Conservation (phyloP, 2,888 invertebrate species). For the Acanthopleura granulata region DNA sequence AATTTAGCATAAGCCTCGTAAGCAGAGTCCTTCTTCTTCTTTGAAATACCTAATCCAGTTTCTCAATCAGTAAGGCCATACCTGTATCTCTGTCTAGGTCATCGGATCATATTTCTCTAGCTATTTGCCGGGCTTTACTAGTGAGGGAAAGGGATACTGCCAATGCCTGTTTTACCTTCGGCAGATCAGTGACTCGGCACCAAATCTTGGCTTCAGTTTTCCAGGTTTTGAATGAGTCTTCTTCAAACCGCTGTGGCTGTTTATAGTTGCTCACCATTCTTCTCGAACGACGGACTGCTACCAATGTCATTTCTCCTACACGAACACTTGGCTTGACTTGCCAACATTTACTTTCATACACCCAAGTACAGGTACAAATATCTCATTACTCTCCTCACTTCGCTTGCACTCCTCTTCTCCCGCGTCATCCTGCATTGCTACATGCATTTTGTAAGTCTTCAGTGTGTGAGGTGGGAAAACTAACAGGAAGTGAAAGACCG, state of each 20-base stretch:
- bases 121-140: conserved; percentile 7
- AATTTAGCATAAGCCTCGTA: background rate
- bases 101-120: background rate
- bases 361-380: no score
- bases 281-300: no score
- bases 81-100: background rate
- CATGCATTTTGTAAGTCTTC: no score
- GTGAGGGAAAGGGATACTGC: conserved; percentile 20
- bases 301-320: no score
- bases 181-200: conserved; percentile 2
- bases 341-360: no score
- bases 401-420: no score
- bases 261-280: background rate
- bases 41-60: background rate
- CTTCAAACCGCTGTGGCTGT: no score
- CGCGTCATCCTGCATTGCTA: no score
- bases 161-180: conserved; percentile 15
- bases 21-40: background rate
- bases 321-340: no score
- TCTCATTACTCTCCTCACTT: no score
- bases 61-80: background rate
- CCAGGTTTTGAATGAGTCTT: conserved; percentile 19
- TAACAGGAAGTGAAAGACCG: no score
- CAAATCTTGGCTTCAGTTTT: conserved; percentile 20
- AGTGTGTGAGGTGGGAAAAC: no score